phyloP scores from a whole-genome alignment of 2,113 vertebrate genomes.

The Diglossa brunneiventris region DNA sequence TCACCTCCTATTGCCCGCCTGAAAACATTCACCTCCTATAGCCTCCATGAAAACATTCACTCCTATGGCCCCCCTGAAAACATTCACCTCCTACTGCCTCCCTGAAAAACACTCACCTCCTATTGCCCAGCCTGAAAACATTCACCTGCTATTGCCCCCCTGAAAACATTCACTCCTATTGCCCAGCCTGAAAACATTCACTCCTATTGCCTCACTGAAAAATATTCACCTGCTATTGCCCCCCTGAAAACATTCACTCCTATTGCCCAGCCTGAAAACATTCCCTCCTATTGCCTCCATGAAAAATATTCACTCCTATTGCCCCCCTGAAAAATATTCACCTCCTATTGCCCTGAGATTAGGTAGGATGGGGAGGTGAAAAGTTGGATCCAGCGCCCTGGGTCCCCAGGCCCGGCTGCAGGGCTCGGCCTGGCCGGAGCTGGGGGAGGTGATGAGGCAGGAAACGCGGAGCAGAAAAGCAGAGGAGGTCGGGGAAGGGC shows the following conservation, averaged over 20 bases:
- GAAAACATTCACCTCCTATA: too few species aligned
- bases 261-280: not conserved
- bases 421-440: not conserved
- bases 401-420: not conserved
- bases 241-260: not conserved
- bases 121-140: not conserved
- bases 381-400: accelerated
- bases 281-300: not conserved
- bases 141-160: not conserved
- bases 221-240: too few species aligned
- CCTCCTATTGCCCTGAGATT: not conserved
- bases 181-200: not conserved
- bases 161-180: too few species aligned
- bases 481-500: conserved; percentile 9
- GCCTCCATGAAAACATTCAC: not conserved
- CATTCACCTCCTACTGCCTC: not conserved
- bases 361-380: not conserved
- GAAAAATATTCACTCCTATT: too few species aligned
- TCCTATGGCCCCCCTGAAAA: too few species aligned
- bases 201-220: not conserved
- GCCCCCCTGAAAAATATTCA: too few species aligned
- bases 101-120: too few species aligned
- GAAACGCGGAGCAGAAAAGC: not conserved
- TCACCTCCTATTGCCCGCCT: not conserved
- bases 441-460: not conserved